phyloP scores from a whole-genome alignment of 2,113 vertebrate species.

The Archilochus colubris region DNA sequence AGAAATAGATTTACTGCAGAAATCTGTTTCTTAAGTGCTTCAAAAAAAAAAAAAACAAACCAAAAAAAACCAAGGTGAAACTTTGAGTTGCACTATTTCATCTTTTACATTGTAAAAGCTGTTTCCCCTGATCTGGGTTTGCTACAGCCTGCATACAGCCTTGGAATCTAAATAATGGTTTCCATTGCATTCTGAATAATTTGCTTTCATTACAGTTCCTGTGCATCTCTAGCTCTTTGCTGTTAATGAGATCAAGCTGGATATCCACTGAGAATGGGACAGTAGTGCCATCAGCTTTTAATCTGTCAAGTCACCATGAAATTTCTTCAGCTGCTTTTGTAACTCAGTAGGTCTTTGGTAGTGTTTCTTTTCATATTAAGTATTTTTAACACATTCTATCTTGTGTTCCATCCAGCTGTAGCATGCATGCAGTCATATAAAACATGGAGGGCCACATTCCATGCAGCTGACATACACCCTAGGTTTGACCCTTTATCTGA shows the following conservation, averaged over 20 bases:
- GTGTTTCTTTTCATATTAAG: not conserved
- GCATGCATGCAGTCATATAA: not conserved
- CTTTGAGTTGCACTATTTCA: not conserved
- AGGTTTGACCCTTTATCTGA: not conserved
- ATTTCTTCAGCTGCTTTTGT: not conserved
- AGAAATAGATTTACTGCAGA: not conserved
- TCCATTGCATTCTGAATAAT: not conserved
- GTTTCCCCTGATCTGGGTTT: not conserved
- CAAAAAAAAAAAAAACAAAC: not conserved
- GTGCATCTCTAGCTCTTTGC: not conserved
- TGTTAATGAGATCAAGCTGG: constrained; percentile 38
- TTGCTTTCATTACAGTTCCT: not conserved
- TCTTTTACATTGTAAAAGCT: not conserved
- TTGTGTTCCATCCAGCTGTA: not conserved
- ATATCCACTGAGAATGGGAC: constrained; percentile 11
- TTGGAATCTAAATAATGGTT: not conserved
- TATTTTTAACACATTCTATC: constrained; percentile 19
- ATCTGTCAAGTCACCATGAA: constrained; percentile 1
- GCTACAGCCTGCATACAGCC: not conserved
- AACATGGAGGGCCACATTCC: not conserved
- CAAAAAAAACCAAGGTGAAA: not conserved
- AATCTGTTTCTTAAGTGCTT: not conserved
- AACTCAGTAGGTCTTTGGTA: not conserved
- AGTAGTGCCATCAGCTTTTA: not conserved
- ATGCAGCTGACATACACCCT: not conserved